Evolutionary conservation across 2,113 vertebrate species (phyloP).

Genomic region (Lathamus discolor): DNA sequence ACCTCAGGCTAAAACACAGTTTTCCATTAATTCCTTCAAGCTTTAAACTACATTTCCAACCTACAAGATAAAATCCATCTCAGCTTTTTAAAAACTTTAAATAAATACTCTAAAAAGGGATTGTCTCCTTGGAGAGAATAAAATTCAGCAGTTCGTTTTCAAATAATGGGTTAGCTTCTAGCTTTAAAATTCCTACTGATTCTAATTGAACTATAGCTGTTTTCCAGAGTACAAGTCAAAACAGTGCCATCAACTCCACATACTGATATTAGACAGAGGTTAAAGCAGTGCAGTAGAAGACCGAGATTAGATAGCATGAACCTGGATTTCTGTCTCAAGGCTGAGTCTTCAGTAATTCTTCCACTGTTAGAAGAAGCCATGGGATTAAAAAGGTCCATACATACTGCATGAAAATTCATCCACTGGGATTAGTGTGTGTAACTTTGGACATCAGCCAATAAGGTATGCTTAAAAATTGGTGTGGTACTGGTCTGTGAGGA

Average conservation of each 20-base stretch:
- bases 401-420: background rate
- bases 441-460: background rate
- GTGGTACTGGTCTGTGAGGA: rapidly evolving
- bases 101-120: background rate
- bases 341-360: background rate
- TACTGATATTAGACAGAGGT: background rate
- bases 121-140: background rate
- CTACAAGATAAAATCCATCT: background rate
- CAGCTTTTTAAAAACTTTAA: background rate
- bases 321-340: background rate
- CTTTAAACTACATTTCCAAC: background rate
- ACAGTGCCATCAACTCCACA: background rate
- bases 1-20: background rate
- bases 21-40: background rate
- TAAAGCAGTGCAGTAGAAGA: background rate
- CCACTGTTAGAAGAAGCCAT: background rate
- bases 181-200: background rate
- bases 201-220: background rate
- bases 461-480: rapidly evolving
- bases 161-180: background rate
- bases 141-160: background rate
- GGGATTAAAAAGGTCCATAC: background rate
- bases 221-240: background rate
- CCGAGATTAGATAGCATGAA: background rate
- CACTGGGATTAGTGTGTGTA: rapidly evolving